A percentile compares a stretch with the other conserved stretches of the same genome.
Conservation (phyloP, 2,113 vertebrate species). For the Perognathus longimembris region DNA sequence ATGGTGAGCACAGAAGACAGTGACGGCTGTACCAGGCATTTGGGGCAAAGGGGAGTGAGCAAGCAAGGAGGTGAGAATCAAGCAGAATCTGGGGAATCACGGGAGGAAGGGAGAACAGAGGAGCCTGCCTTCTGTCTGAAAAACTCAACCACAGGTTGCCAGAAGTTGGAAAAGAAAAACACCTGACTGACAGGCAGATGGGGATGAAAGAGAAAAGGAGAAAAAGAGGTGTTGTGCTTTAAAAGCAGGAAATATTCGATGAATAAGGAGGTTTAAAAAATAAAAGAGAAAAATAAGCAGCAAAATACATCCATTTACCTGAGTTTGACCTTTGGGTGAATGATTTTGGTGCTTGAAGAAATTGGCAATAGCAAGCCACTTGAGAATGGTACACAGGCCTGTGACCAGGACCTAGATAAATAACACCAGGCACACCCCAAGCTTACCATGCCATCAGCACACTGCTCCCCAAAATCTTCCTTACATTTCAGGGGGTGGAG, state of each 20-base stretch:
- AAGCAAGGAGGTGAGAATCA: constrained; percentile 61
- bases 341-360: constrained; percentile 51
- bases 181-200: constrained; percentile 45
- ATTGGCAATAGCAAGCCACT: constrained; percentile 4
- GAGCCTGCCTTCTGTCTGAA: constrained; percentile 70
- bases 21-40: constrained; percentile 69
- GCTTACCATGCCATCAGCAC: not conserved
- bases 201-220: not conserved
- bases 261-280: not conserved
- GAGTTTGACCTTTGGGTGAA: constrained; percentile 53
- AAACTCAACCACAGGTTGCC: constrained; percentile 59
- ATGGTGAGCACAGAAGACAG: constrained; percentile 87
- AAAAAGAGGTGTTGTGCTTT: not conserved
- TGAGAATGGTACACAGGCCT: not conserved
- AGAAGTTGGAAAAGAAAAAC: constrained; percentile 64
- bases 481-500: not conserved
- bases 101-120: not conserved
- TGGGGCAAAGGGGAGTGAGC: constrained; percentile 78
- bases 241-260: not conserved
- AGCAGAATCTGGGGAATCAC: constrained; percentile 55
- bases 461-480: not conserved
- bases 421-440: not conserved
- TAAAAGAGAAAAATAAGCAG: not conserved
- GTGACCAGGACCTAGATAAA: not conserved
- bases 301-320: constrained; percentile 58